Conservation (phyloP, 2,888 invertebrate species). For the Rotaria socialis region DNA sequence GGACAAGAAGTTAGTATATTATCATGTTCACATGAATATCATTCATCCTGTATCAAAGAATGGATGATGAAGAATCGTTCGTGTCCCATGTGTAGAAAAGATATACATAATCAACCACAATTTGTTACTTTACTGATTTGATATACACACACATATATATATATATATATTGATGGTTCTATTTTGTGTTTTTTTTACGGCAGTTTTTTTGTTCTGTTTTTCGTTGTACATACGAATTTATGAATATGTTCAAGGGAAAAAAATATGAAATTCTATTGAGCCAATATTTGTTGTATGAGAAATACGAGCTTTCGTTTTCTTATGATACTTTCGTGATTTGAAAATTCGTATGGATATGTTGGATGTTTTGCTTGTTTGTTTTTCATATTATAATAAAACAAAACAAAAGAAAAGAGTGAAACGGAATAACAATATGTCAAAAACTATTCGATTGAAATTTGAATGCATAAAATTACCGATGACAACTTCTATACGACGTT, state of each 20-base stretch:
- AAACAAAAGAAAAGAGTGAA: no score
- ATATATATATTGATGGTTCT: not conserved
- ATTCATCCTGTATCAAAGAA: slow-evolving; percentile 13
- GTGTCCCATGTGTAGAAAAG: slow-evolving; percentile 15
- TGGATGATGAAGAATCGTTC: slow-evolving; percentile 27
- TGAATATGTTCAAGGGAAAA: no score
- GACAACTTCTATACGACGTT: no score
- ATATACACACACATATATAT: no score
- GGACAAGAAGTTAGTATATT: slow-evolving; percentile 20
- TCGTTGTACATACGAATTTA: not conserved
- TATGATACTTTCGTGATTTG: not conserved
- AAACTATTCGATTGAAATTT: no score
- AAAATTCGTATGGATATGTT: not conserved
- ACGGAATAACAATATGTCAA: no score
- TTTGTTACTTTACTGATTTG: slow-evolving; percentile 31
- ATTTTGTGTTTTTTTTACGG: not conserved
- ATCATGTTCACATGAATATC: slow-evolving; percentile 27
- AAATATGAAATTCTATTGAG: not conserved
- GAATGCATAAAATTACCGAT: no score
- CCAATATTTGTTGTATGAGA: not conserved
- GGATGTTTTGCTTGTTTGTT: slow-evolving; percentile 4
- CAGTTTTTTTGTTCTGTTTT: not conserved
- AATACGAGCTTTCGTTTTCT: not conserved
- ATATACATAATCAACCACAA: slow-evolving; percentile 8
- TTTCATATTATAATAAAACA: not conserved